Percentiles rank a stretch among this genome's conserved stretches.
Conservation (phyloP, 2,797 vertebrate species). For the Melanotaenia maccullochi region DNA sequence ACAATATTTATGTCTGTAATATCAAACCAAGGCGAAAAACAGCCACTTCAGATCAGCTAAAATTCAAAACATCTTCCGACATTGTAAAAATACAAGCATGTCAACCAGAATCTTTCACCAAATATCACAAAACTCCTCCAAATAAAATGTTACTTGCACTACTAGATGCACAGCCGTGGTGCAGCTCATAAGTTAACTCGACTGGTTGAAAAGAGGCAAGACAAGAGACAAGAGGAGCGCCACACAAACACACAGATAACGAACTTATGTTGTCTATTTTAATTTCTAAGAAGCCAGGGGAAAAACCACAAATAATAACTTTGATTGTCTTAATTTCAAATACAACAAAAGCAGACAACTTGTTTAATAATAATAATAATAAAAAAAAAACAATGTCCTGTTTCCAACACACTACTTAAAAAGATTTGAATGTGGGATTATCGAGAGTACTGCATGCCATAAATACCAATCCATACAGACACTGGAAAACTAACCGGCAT, state of each 20-base stretch:
- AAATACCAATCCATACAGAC: background rate
- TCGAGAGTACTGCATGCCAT: background rate
- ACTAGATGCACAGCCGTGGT: background rate
- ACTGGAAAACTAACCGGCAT: background rate
- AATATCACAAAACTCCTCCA: conserved; percentile 2
- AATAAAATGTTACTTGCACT: conserved; percentile 18
- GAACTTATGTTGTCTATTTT: conserved; percentile 1
- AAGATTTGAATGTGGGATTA: background rate
- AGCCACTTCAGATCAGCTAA: background rate
- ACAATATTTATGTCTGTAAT: conserved; percentile 2
- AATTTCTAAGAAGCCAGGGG: background rate
- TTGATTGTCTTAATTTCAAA: conserved; percentile 6
- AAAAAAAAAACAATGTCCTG: background rate
- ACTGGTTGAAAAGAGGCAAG: background rate
- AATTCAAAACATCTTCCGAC: background rate
- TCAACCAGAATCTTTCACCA: background rate
- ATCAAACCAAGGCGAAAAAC: background rate
- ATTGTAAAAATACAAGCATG: background rate
- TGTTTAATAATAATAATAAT: background rate
- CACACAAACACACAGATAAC: background rate
- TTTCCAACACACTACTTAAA: conserved; percentile 11
- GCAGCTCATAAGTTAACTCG: conserved; percentile 13
- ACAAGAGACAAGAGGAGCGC: background rate
- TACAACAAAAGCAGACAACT: background rate
- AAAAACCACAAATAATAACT: conserved; percentile 12